A percentile compares a stretch with the other conserved stretches of the same genome.
Conservation (phyloP, 2,888 invertebrate species). For the Stenchaetothrips biformis region DNA sequence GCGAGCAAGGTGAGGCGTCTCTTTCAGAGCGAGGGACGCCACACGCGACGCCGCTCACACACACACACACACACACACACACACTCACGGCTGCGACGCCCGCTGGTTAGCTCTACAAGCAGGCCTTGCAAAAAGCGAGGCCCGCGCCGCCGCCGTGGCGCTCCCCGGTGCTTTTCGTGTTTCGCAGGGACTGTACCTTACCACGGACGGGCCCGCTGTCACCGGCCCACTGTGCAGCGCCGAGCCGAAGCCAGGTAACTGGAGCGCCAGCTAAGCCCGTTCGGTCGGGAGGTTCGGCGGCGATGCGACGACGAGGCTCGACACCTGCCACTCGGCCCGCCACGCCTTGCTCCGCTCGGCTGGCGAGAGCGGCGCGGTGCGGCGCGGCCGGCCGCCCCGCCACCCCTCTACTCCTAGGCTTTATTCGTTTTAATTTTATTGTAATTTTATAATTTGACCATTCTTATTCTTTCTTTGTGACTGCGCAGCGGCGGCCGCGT, state of each 20-base stretch:
- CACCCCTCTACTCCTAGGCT: background rate
- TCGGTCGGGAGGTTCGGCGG: too few relatives aligned
- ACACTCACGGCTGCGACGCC: background rate
- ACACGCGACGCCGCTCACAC: background rate
- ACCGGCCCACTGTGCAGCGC: too few relatives aligned
- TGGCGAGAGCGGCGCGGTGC: background rate
- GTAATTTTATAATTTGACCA: constrained; percentile 24
- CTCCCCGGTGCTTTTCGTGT: background rate
- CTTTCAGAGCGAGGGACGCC: too few relatives aligned
- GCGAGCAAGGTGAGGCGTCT: too few relatives aligned
- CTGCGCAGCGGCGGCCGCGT: constrained; percentile 11
- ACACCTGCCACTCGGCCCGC: too few relatives aligned
- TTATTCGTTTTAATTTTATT: constrained; percentile 23
- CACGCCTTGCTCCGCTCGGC: background rate
- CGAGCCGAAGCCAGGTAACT: too few relatives aligned
- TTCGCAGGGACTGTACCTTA: background rate
- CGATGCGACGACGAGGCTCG: too few relatives aligned
- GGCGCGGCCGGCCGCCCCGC: background rate
- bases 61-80: background rate
- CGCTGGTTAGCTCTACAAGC: too few relatives aligned
- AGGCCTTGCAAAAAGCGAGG: too few relatives aligned
- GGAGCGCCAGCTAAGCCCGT: too few relatives aligned
- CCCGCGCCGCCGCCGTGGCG: too few relatives aligned
- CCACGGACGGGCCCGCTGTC: too few relatives aligned
- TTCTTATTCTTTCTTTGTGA: constrained; percentile 20